A percentile compares a stretch with the other conserved stretches of the same genome.
phyloP scores from a whole-genome alignment of 2,113 vertebrate species.

The Australoheros scitulus region DNA sequence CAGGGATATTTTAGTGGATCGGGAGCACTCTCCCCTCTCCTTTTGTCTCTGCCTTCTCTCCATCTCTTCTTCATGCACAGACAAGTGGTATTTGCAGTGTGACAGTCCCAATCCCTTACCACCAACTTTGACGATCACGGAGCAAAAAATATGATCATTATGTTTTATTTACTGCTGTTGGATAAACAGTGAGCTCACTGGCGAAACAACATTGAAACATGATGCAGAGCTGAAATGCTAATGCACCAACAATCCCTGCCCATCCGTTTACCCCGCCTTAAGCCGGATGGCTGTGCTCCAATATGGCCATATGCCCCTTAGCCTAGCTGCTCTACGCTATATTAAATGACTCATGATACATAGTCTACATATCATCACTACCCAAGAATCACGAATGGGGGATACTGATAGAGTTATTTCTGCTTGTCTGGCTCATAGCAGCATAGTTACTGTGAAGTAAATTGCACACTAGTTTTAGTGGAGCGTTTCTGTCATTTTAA shows the following conservation, averaged over 20 bases:
- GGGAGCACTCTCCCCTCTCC: slow-evolving; percentile 14
- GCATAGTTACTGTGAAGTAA: not conserved
- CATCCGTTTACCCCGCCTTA: slow-evolving; percentile 62
- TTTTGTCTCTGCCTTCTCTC: slow-evolving; percentile 20
- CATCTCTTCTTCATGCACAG: slow-evolving; percentile 36
- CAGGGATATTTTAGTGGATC: slow-evolving; percentile 49
- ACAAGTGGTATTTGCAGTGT: slow-evolving; percentile 40
- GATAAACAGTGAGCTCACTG: slow-evolving; percentile 51
- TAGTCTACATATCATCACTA: slow-evolving; percentile 47
- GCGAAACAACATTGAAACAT: slow-evolving; percentile 40
- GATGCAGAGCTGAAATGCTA: slow-evolving; percentile 42
- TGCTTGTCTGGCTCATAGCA: not conserved
- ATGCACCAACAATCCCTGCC: slow-evolving; percentile 61
- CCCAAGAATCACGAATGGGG: slow-evolving; percentile 14
- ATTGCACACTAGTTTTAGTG: not conserved
- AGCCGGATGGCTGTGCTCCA: slow-evolving; percentile 66
- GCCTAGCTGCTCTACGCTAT: slow-evolving; percentile 43
- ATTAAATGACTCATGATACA: slow-evolving; percentile 60
- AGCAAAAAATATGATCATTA: slow-evolving; percentile 27
- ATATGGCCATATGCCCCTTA: slow-evolving; percentile 65
- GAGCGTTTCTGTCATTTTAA: not conserved
- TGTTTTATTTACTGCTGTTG: slow-evolving; percentile 52
- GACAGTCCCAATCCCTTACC: slow-evolving; percentile 26
- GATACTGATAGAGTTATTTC: not conserved
- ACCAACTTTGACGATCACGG: slow-evolving; percentile 29